A percentile compares a stretch with the other conserved stretches of the same genome.
Conservation (phyloP, 1,140 invertebrate species). For the Drosophila tropicalis region DNA sequence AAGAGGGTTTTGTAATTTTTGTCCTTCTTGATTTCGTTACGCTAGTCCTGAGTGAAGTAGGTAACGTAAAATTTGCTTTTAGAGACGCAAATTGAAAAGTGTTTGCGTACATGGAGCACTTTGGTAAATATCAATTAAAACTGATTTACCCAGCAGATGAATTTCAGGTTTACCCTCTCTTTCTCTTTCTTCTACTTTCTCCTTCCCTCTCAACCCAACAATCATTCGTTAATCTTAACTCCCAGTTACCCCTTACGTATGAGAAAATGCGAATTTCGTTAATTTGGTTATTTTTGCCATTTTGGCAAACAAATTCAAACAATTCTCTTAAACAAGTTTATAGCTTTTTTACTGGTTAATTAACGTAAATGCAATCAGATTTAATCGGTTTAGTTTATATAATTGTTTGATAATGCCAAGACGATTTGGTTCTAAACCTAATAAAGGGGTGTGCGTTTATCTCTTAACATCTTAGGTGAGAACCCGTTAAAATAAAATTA, state of each 20-base stretch:
- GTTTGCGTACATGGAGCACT: constrained; percentile 77
- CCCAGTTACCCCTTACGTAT: constrained; percentile 39
- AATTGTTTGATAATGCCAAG: no score
- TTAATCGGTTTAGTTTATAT: no score
- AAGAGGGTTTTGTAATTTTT: neutral
- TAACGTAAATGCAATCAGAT: constrained; percentile 31
- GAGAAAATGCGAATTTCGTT: constrained; percentile 55
- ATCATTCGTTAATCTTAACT: constrained; percentile 65
- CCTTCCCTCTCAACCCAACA: constrained; percentile 1
- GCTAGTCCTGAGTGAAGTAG: constrained; percentile 1
- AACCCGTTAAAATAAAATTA: no score
- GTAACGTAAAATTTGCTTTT: constrained; percentile 56
- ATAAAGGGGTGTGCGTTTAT: no score
- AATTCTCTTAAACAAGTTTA: constrained; percentile 8
- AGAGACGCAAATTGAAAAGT: constrained; percentile 67
- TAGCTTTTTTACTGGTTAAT: constrained; percentile 45
- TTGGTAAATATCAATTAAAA: constrained; percentile 82
- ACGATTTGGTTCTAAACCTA: no score
- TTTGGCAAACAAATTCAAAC: constrained; percentile 36
- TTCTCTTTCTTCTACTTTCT: neutral
- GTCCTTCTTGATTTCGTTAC: neutral
- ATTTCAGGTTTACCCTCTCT: constrained; percentile 23
- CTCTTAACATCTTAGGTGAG: no score
- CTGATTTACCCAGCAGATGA: constrained; percentile 61
- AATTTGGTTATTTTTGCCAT: constrained; percentile 15